phyloP scores from a whole-genome alignment of 2,888 invertebrate species.

The Himalopsyche kuldschensis region DNA sequence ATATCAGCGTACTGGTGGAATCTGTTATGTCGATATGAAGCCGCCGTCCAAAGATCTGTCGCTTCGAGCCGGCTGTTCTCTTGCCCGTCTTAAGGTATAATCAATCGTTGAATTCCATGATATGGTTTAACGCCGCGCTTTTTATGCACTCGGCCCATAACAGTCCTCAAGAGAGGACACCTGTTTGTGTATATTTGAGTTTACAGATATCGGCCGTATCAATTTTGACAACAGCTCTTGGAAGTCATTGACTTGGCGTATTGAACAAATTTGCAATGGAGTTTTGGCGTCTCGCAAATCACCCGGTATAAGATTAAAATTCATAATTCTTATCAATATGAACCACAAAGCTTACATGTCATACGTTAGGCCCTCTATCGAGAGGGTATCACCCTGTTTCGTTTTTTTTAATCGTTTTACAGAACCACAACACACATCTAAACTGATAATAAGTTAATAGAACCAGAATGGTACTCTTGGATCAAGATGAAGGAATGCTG shows the following conservation, averaged over 20 bases:
- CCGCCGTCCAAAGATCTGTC: not conserved
- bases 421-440: not conserved
- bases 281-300: not conserved
- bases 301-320: not conserved
- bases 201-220: not conserved
- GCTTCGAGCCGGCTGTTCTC: not conserved
- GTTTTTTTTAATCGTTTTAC: not conserved
- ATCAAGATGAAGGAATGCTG: too few species aligned
- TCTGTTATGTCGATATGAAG: not conserved
- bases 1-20: not conserved
- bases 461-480: too few species aligned
- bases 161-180: not conserved
- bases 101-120: not conserved
- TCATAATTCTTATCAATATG: not conserved
- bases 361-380: not conserved
- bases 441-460: too few species aligned
- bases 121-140: not conserved
- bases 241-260: not conserved
- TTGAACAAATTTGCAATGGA: not conserved
- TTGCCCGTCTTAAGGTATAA: not conserved
- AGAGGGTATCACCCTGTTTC: not conserved
- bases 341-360: not conserved
- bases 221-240: not conserved
- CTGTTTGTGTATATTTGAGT: not conserved
- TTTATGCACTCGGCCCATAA: not conserved